Evolutionary conservation across 2,113 vertebrate genomes (phyloP).

Genomic region (Meles meles): DNA sequence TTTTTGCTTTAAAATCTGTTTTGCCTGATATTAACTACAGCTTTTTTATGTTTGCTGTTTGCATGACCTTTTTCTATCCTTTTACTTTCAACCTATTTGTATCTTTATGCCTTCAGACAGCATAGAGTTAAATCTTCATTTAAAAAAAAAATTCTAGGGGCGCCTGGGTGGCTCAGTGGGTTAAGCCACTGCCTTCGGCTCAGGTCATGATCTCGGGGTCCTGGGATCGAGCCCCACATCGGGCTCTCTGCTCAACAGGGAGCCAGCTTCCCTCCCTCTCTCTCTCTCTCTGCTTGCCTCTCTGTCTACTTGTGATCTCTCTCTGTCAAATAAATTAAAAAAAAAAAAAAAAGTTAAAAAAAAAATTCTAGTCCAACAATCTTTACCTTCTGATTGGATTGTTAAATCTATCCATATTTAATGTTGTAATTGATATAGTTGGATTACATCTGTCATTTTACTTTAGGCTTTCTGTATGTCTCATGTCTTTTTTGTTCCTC

Average conservation of each 20-base stretch:
- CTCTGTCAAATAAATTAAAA: no score
- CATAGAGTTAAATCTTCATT: background rate
- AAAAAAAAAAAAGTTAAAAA: background rate
- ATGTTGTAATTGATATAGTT: background rate
- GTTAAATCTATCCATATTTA: background rate
- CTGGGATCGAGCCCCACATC: no score
- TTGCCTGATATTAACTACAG: background rate
- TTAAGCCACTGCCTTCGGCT: no score
- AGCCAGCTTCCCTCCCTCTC: no score
- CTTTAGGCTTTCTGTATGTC: background rate
- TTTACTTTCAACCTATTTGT: background rate
- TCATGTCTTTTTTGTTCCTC: background rate
- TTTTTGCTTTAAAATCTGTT: background rate
- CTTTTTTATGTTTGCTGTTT: background rate
- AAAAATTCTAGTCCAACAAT: background rate
- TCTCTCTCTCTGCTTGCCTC: no score
- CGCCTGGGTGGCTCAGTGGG: no score
- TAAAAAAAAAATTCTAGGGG: background rate
- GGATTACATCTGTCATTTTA: background rate
- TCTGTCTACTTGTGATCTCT: no score
- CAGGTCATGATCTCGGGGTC: no score
- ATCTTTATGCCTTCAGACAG: background rate
- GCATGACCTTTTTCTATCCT: background rate
- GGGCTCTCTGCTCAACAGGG: no score
- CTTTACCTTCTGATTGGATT: background rate